These are phyloP conservation scores for Epizoanthus scotinus DNA, from an alignment of 92 coral and sea anemone species.

Conservation along the genomic window DNA sequence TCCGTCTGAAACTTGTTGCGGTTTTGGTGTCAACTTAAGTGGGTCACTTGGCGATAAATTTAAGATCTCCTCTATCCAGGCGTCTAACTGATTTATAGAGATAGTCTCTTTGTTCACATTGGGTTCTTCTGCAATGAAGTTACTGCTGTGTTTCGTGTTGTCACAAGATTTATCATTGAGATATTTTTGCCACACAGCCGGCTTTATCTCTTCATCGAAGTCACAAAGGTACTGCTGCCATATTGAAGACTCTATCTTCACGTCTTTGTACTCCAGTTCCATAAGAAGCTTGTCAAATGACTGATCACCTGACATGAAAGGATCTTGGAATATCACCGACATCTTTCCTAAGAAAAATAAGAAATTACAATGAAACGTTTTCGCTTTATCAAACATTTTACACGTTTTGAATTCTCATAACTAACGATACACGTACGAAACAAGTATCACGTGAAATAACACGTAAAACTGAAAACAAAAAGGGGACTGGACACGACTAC, in stretches of 20 bases:
- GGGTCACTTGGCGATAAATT: not conserved
- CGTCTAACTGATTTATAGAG: conserved; percentile 23
- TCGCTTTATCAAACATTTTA: not conserved
- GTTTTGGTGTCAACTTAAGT: not conserved
- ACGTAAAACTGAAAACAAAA: no score
- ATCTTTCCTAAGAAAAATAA: conserved; percentile 4
- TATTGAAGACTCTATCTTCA: conserved; percentile 31
- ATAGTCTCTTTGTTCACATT: not conserved
- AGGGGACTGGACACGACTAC: no score
- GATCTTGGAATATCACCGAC: conserved; percentile 41
- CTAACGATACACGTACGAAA: no score
- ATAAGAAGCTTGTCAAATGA: conserved; percentile 30
- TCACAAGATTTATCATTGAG: conserved; percentile 18
- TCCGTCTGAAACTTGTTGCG: not conserved
- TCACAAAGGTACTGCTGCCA: conserved; percentile 40
- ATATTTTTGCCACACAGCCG: conserved; percentile 39
- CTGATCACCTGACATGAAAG: conserved; percentile 31
- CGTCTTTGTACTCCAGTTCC: conserved; percentile 29
- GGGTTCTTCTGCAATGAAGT: not conserved
- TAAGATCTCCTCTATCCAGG: conserved; percentile 28
- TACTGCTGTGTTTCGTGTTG: not conserved
- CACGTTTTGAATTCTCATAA: no score
- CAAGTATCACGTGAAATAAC: no score
- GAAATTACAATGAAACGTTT: not conserved
- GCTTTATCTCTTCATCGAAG: conserved; percentile 34